Evolutionary conservation across 2,113 vertebrate genomes (phyloP).

Genomic region (Stegostoma tigrinum): DNA sequence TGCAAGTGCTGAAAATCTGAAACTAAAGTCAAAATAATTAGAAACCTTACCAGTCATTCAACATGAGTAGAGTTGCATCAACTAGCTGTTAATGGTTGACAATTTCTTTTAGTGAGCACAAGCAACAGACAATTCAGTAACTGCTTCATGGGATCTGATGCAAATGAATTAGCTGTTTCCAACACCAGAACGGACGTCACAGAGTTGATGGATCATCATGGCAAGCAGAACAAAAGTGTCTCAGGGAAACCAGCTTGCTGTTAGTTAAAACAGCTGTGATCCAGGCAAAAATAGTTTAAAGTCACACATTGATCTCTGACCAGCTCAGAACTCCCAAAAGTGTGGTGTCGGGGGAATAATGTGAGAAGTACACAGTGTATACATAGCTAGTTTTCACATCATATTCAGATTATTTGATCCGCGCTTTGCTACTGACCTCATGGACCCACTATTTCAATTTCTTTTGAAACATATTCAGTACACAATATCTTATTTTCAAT

Average conservation of each 20-base stretch:
- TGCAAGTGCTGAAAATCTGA: neutral
- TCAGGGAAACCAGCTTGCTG: neutral
- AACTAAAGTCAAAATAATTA: neutral
- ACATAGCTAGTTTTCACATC: neutral
- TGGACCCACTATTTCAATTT: neutral
- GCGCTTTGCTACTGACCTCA: neutral
- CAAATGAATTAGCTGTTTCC: neutral
- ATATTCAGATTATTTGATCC: constrained; percentile 1
- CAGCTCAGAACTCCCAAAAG: neutral
- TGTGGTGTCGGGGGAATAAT: neutral
- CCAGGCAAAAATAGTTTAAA: neutral
- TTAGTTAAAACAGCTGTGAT: neutral
- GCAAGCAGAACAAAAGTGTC: neutral
- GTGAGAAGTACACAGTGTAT: neutral
- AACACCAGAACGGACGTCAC: neutral
- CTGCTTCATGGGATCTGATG: neutral
- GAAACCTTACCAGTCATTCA: neutral
- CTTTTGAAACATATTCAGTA: neutral
- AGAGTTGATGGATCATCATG: neutral
- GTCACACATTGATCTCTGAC: neutral
- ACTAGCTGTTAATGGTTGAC: neutral
- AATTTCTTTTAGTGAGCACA: neutral
- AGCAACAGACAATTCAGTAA: constrained; percentile 14
- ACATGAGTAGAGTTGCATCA: neutral
- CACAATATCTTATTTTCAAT: neutral